Evolutionary conservation across 2,113 vertebrate genomes (phyloP).

Genomic region (Mola mola): DNA sequence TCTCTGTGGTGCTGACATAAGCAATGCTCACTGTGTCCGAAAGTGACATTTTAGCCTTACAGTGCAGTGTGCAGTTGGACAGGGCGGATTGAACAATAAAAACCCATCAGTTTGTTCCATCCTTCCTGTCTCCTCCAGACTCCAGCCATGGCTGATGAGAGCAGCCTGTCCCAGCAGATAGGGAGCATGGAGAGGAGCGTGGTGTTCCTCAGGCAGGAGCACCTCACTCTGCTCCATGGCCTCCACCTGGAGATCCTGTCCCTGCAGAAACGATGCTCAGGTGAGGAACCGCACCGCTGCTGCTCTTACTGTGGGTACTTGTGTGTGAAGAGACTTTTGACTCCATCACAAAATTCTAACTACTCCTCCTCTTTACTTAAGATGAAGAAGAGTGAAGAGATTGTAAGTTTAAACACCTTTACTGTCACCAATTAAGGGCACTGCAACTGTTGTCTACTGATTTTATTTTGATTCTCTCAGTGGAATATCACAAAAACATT

Average conservation of each 20-base stretch:
- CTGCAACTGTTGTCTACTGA: too few species aligned
- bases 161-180: slow-evolving; percentile 89
- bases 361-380: too few species aligned
- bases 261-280: slow-evolving; percentile 95
- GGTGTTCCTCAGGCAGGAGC: slow-evolving; percentile 92
- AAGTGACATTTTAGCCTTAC: slow-evolving; percentile 7
- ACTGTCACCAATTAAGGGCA: too few species aligned
- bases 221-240: slow-evolving; percentile 90
- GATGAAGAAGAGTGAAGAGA: too few species aligned
- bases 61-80: neutral
- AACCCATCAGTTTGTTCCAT: neutral
- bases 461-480: too few species aligned
- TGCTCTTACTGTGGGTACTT: neutral
- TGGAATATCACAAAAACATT: too few species aligned
- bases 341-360: too few species aligned
- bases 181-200: slow-evolving; percentile 92
- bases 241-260: slow-evolving; percentile 96
- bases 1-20: too few species aligned
- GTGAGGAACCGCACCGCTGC: slow-evolving; percentile 75
- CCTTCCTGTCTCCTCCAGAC: slow-evolving; percentile 32
- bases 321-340: too few species aligned
- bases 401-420: too few species aligned
- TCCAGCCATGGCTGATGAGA: slow-evolving; percentile 84
- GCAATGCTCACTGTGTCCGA: too few species aligned
- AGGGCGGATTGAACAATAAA: too few species aligned